phyloP scores from a whole-genome alignment of 2,113 vertebrate species.

The Labeo catla region DNA sequence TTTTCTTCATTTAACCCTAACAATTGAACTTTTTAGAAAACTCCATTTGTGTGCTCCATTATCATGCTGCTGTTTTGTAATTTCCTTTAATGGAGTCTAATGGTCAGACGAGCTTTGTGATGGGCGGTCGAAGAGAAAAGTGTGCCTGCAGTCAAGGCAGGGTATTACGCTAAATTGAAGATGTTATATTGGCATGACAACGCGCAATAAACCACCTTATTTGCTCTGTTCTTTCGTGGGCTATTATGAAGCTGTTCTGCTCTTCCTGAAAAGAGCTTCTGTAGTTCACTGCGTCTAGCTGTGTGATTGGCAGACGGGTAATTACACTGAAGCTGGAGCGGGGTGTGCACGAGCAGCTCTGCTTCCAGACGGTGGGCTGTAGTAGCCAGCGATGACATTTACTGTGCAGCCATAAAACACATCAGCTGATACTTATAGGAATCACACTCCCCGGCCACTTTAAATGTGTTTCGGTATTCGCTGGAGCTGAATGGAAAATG shows the following conservation, averaged over 20 bases:
- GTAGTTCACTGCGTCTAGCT: neutral
- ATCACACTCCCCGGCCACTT: slow-evolving; percentile 19
- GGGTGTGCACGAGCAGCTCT: neutral
- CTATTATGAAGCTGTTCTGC: neutral
- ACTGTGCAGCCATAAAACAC: slow-evolving; percentile 6
- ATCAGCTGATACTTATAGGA: slow-evolving; percentile 25
- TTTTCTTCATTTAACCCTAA: neutral
- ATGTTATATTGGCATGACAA: neutral
- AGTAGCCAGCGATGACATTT: slow-evolving; percentile 37
- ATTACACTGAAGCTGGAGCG: slow-evolving; percentile 1
- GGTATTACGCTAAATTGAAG: neutral
- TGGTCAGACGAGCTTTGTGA: neutral
- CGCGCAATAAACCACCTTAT: neutral
- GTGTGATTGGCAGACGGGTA: slow-evolving; percentile 30
- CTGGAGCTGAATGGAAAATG: neutral
- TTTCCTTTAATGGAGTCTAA: neutral
- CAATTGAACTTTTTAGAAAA: neutral
- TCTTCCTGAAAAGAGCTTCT: neutral
- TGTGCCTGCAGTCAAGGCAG: neutral
- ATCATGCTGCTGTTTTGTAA: neutral
- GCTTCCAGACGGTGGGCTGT: neutral
- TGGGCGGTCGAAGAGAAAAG: neutral
- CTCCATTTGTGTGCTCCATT: neutral
- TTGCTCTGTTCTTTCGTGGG: neutral
- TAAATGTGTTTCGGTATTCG: neutral